Base-by-base conservation (phyloP, 2,888 invertebrate genomes). In the Oligia fasciuncula region DNA sequence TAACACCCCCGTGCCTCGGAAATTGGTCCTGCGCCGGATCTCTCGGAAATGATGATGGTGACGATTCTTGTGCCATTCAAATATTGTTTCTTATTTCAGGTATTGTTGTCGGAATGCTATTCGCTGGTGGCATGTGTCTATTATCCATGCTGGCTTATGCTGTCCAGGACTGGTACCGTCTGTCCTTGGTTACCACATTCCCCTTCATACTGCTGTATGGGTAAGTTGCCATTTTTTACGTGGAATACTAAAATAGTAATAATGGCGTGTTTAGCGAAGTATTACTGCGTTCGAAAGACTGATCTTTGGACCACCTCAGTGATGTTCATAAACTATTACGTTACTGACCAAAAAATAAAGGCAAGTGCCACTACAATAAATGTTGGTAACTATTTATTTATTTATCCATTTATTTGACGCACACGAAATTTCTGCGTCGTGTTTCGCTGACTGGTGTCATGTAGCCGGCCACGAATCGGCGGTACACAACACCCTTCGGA, bases 91-190 rank as follows among this genome's bases (percentile, higher is more conserved):
- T 66, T 35, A 17, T 94, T 94, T 0, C 92, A 97, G 97, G 97
- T 67, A 97, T 98, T 89, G 97, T 97, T 62, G 97, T 98, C 19
- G 97, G 97, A 71, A 97, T 97, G 97, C 95, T 98, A 88, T 98
- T 98, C 86, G 97, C 98, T 2, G 94, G 97, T 0, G 97, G 97
- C 2, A 97, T 98, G 97, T 97, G 97, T 67, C 90, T 97, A 4
- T 94, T 98, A 11, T 97, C 98, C 0, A 91, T 97, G 54, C 91
- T 98, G 81, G 98, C 98, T 8, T 97, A 97, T 89, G 91, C 97
- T 60, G 91, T 97, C 46, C 95, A 97, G 72, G 97, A 98, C 89
- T 98, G 98, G 97, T 97, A 97, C 90, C 94, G 97, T 67, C 92
- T 98, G 17, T 97, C 97, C 0, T 90, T 98, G 70, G 97, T 97